phyloP scores from a whole-genome alignment of 2,113 vertebrate species.

The Burhinus oedicnemus region DNA sequence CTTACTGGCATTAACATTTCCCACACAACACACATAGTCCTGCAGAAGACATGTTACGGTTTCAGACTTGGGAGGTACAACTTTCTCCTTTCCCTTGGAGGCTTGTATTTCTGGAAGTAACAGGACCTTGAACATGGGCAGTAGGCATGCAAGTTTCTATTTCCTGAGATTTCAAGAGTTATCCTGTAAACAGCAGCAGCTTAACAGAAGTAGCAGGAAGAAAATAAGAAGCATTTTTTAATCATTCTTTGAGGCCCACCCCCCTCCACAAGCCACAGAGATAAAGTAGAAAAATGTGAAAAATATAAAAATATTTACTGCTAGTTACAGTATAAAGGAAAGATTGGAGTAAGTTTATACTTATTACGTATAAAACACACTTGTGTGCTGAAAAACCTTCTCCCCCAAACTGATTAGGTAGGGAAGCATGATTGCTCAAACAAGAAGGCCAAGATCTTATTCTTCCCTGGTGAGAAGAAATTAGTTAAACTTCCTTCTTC shows the following conservation, averaged over 20 bases:
- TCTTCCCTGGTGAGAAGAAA: neutral
- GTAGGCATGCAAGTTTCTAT: neutral
- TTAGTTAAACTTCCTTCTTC: neutral
- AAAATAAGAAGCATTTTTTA: neutral
- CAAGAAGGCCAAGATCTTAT: neutral
- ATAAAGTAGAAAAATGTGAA: neutral
- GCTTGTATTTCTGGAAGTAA: neutral
- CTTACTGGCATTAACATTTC: neutral
- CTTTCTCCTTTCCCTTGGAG: neutral
- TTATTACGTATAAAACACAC: neutral
- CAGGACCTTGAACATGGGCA: neutral
- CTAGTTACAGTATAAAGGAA: neutral
- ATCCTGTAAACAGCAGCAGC: neutral
- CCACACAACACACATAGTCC: neutral
- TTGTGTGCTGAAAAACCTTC: neutral
- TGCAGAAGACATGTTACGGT: neutral
- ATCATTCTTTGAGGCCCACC: neutral
- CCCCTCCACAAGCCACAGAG: neutral
- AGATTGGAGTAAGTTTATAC: neutral
- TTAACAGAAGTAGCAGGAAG: neutral
- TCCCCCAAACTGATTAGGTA: neutral
- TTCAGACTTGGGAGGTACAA: neutral
- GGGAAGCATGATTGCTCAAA: neutral
- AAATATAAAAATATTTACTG: neutral
- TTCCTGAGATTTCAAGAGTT: neutral